Evolutionary conservation across 1,140 invertebrate species (phyloP), one percentile per base, ranked within the genome.

Genomic region (Luehdorfia chinensis): DNA sequence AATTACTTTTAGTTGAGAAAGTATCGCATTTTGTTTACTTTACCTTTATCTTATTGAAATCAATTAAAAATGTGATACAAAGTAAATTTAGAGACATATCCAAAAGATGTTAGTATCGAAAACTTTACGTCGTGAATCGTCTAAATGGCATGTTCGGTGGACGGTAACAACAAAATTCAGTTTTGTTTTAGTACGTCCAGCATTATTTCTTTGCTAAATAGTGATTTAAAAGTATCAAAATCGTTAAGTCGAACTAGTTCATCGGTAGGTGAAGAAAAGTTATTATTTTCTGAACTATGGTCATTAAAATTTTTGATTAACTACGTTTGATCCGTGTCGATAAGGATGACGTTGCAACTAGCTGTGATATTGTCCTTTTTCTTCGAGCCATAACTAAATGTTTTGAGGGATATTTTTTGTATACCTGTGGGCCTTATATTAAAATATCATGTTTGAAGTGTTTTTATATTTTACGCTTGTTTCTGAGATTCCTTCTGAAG

Each of bases 301-400:
- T 86, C 78, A 86, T 86, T 86, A 86, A 84, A 86, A 84, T 86
- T 86, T 84, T 79, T 84, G 83, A 86, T 84, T 84, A 86, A 81
- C 76, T 66, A 73, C 79, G 68, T 86, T 81, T 74, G 75, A 83
- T 75, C 75, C 79, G 71, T 77, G 71, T 80, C 83, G 79, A 77
- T 78, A 63, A 71, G 39, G 71, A 78, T 85, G 81, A 85, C 74
- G 57, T 46, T 60, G 76, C 79, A 77, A 77, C 58, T 74, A 51
- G 61, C 51, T 59, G 43, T 41, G 39, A 68, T 63, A 70, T 72
- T 72, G 66, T 79, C 75, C 75, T 74, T 72, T 69, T 66, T 64
- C 66, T 67, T 59, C 55, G 59, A 66, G 69, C 69, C 79, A 70
- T 80, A 75, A 75, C 83, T 73, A 83, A 86, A 77, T 55, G 72